phyloP scores from a whole-genome alignment of 2,888 invertebrate species.

The Plemyria rubiginata region DNA sequence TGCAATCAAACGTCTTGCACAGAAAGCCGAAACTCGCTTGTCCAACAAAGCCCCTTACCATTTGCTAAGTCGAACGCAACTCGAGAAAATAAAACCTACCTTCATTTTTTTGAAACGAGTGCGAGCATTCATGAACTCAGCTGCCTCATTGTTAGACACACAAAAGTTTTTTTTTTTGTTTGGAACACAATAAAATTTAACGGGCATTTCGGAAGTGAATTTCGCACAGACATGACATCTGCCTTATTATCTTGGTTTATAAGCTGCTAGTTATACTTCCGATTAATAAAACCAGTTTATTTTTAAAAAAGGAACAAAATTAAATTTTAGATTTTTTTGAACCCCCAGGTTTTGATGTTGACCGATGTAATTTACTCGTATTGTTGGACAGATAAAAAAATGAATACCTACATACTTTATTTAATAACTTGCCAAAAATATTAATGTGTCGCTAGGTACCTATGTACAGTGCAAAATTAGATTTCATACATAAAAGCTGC shows the following conservation, averaged over 20 bases:
- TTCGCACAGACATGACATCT: conserved; percentile 41
- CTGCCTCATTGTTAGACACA: conserved; percentile 33
- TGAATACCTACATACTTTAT: no score
- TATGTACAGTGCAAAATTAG: conserved; percentile 8
- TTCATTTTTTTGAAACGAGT: conserved; percentile 12
- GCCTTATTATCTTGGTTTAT: conserved; percentile 25
- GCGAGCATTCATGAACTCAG: conserved; percentile 25
- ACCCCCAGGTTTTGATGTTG: background rate
- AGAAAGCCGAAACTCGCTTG: conserved; percentile 14
- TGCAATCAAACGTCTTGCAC: background rate
- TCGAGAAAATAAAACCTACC: conserved; percentile 18
- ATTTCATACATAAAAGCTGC: conserved; percentile 20
- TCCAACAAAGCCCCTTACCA: conserved; percentile 18
- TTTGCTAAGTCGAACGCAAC: conserved; percentile 22
- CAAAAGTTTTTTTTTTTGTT: conserved; percentile 41
- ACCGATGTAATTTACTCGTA: background rate
- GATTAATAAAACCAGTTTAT: conserved; percentile 21
- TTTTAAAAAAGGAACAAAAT: background rate
- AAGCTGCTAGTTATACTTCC: conserved; percentile 10
- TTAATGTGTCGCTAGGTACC: no score
- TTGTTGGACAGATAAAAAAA: no score
- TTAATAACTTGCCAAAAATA: no score
- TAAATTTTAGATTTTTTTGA: no score
- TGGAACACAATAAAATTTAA: conserved; percentile 45
- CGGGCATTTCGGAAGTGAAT: conserved; percentile 50